These are phyloP conservation scores for Ibidorhyncha struthersii DNA, from an alignment of 2,113 vertebrate genomes.

Conservation along the genomic window DNA sequence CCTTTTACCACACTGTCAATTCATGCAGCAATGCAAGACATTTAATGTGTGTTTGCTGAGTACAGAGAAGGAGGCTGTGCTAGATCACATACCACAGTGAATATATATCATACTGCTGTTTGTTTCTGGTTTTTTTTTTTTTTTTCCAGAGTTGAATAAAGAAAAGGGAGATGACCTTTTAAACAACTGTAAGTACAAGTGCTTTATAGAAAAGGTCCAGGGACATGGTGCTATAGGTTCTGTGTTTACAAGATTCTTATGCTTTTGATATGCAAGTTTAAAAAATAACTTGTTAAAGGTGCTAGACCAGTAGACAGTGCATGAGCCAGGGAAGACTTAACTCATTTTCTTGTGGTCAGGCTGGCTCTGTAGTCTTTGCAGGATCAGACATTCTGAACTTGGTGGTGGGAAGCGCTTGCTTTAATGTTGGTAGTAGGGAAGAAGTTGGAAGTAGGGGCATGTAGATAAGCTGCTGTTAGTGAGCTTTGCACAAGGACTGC, in stretches of 20 bases:
- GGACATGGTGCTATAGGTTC: neutral
- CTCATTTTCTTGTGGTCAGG: neutral
- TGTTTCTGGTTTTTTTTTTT: slow-evolving; percentile 61
- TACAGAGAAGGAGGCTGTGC: neutral
- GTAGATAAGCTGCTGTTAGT: neutral
- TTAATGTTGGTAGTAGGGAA: neutral
- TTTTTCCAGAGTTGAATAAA: slow-evolving; percentile 67
- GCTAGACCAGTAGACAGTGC: neutral
- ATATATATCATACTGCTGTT: no score
- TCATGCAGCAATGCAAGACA: neutral
- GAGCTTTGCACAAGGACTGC: neutral
- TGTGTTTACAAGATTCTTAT: neutral
- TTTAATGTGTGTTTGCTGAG: neutral
- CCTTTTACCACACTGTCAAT: neutral
- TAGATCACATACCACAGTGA: neutral
- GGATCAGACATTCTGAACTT: neutral
- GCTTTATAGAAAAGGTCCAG: neutral
- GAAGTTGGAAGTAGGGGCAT: neutral
- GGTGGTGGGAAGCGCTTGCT: neutral
- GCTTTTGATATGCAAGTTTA: neutral
- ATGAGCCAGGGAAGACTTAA: neutral
- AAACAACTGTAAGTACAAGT: slow-evolving; percentile 74
- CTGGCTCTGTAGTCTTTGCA: neutral
- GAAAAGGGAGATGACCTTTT: slow-evolving; percentile 71
- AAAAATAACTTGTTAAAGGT: neutral